Evolutionary conservation across 2,113 vertebrate species (phyloP), one percentile per base, ranked within the genome.

Genomic region (Aptenodytes forsteri): DNA sequence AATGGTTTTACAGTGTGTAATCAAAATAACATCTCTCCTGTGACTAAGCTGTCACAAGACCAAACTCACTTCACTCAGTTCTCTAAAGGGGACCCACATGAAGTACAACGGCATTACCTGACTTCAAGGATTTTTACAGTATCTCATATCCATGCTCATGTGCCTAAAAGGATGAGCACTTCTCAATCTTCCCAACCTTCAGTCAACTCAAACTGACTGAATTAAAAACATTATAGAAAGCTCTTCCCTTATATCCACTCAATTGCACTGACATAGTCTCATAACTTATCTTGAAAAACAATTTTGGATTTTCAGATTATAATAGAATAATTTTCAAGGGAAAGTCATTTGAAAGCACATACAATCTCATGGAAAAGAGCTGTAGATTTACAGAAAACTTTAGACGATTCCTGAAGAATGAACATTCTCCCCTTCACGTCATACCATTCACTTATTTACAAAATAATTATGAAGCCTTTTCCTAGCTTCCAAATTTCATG

Each of bases 31-130:
- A 47, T 42, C 27, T 72, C 67, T 83, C 44, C 47, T 56, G 50
- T 95, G 84, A 90, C 54, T 83, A 81, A 94, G 38, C 21, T 73
- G 59, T 86, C 75, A 90, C 71, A 94, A 83, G 64, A 87, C 26
- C 25, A 89, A 95, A 87, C 20, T 78, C 22, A 69, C 58, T 91
- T 87, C 77, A 76, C 36, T 83, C 22, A 34, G 16, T 49, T 92
- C 44, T 89, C 83, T 84, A 29, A 75, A 90, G 55, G 8, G 12
- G 36, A 84, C 12, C 16, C 29, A 49, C 32, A 42, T 11, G 11
- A 90, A 67, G 12, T 40, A 30, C 22, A 82, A 22, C 17, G 76
- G 23, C 34, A 49, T 32, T 69, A 56, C 47, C 54, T 27, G 40
- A 61, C 34, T 83, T 91, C 52, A 65, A 36, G 8, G 34, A 65